These are phyloP conservation scores for Aradus depressus DNA, from an alignment of 2,888 invertebrate genomes.

Conservation along the genomic window DNA sequence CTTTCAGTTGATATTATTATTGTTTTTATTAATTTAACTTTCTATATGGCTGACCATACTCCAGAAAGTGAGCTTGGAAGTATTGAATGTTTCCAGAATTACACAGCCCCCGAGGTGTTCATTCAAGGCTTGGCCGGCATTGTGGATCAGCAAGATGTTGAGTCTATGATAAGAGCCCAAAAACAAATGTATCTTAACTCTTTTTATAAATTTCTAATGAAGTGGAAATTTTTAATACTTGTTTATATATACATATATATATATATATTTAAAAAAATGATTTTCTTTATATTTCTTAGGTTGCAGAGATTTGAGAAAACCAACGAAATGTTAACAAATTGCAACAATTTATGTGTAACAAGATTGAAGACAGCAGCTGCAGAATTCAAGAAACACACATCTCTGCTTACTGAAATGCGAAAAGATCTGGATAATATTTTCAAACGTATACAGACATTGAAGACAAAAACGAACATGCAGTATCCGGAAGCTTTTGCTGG, in stretches of 20 bases:
- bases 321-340: slow-evolving; percentile 96
- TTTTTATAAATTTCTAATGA: neutral
- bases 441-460: slow-evolving; percentile 74
- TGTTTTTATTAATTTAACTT: too few relatives aligned
- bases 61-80: slow-evolving; percentile 46
- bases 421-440: slow-evolving; percentile 92
- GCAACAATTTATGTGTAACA: slow-evolving; percentile 83
- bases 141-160: slow-evolving; percentile 82
- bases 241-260: too few relatives aligned
- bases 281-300: too few relatives aligned
- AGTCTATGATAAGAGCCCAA: slow-evolving; percentile 78
- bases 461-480: slow-evolving; percentile 52
- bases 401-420: slow-evolving; percentile 77
- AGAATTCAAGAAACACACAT: slow-evolving; percentile 85
- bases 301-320: slow-evolving; percentile 94
- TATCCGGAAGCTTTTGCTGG: slow-evolving; percentile 42
- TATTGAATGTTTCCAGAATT: slow-evolving; percentile 82
- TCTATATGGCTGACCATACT: slow-evolving; percentile 38
- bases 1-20: too few relatives aligned
- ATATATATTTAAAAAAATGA: too few relatives aligned
- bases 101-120: slow-evolving; percentile 81
- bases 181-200: slow-evolving; percentile 70
- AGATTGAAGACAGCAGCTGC: slow-evolving; percentile 72
- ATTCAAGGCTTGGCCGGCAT: slow-evolving; percentile 85
- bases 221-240: too few relatives aligned